Base-by-base conservation (phyloP, 1,140 invertebrate genomes). In the Drepana arcuata region DNA sequence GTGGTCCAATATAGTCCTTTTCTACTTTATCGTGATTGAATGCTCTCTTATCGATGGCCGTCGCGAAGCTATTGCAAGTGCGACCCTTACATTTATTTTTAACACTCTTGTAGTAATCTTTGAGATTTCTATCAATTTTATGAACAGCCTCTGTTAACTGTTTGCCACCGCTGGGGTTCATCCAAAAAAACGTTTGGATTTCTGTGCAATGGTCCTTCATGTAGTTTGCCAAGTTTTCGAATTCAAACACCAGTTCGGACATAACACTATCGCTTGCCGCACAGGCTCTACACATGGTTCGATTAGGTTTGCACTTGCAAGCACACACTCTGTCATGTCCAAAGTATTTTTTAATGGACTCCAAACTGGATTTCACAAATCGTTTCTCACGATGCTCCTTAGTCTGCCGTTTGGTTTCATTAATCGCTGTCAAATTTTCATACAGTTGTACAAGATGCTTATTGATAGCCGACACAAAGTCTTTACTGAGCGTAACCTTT, bases 171-270 rank as follows among this genome's bases (percentile, higher is more conserved):
- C 41, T 62, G 1, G 74, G 74, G 29, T 79, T 79, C 54, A 64
- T 64, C 52, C 58, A 62, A 16, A 77, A 77, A 34, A 53, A 80
- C 1, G 70, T 73, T 53, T 80, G 75, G 32, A 80, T 69, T 50
- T 80, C 75, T 21, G 65, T 71, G 29, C 75, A 80, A 33, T 80
- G 75, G 16, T 74, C 64, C 14, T 41, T 53, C 62, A 80, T 71
- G 18, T 66, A 80, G n/a, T 60, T 46, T 7, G 58, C 52, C 30
- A 79, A 28, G 27, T 71, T 71, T 5, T 80, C 56, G 16, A 80
- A 65, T 41, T 77, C 72, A 26, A 73, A 68, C 32, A 68, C 60
- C 12, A 80, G 51, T 48, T 69, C 75, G 4, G 40, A 34, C 14
- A 77, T 69, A 10, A 74, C 61, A 3, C 56, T 56, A 40, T 72